Base-by-base conservation (phyloP, 1,140 invertebrate species). In the Temnothorax nylanderi region DNA sequence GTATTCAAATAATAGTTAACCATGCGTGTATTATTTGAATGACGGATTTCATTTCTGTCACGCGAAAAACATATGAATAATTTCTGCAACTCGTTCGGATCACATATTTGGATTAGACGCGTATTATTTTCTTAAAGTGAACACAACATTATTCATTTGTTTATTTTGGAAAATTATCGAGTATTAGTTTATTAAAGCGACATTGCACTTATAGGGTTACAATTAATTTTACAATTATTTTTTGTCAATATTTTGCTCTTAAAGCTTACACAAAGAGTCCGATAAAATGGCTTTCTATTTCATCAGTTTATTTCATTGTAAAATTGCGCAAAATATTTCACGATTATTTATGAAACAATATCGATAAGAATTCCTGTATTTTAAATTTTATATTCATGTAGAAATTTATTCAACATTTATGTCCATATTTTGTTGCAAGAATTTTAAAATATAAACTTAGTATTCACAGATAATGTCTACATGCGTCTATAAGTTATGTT, bases 371-470 rank as follows among this genome's bases (percentile, higher is more conserved):
- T 11, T 41, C 37, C 10, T 16, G 47, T 21, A 60, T 49, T 34
- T 75, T 8, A 18, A 74, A 47, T 75, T 60, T 44, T 60, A 49
- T 21, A 84, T 84, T 69, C n/a, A 67, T 41, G n/a, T 8, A 8
- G 4, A 74, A 82, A 84, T 84, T 47, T 84, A 74, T 84, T 16
- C 54, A 75, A 84, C 51, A 82, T 82, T 74, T 72, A 74, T 60
- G 67, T 82, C 71, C 67, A 47, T 82, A 84, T 62, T 75, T 75
- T 60, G 41, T 75, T 74, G 67, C 51, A 37, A 41, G 1, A 82
- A 74, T 60, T 60, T 84, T 74, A 60, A 75, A 75, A 47, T 21
- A 41, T 18, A 37, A 82, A 44, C 47, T 81, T 81, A 56, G 7
- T 81, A 82, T 82, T 82, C 67, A 44, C 8, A 82, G 80, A 82